These are phyloP conservation scores for Auanema sp. DNA, from an alignment of 2,888 invertebrate genomes.

Conservation along the genomic window DNA sequence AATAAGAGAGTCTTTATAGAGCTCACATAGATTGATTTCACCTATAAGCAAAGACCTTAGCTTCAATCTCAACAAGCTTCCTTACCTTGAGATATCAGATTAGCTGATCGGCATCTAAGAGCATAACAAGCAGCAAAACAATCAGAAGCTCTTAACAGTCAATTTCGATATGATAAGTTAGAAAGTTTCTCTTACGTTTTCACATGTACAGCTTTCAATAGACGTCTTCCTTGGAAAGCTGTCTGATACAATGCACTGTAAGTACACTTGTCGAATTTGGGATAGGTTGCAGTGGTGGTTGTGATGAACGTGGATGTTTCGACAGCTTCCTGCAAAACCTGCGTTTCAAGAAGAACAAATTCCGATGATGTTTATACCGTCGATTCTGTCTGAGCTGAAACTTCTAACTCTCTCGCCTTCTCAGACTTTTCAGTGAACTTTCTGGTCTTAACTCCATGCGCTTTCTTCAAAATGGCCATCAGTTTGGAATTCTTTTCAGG, in stretches of 20 bases:
- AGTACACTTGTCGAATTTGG: conserved; percentile 55
- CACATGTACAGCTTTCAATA: conserved; percentile 39
- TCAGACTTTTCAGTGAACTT: conserved; percentile 40
- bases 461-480: conserved; percentile 2
- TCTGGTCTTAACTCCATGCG: conserved; percentile 36
- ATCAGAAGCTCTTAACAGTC: conserved; percentile 46
- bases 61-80: no score
- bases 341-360: neutral
- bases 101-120: conserved; percentile 60
- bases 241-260: conserved; percentile 62
- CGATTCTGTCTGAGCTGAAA: neutral
- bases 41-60: conserved; percentile 15
- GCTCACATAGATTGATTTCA: conserved; percentile 36
- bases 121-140: conserved; percentile 59
- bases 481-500: no score
- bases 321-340: conserved; percentile 22
- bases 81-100: conserved; percentile 51
- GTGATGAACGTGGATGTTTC: conserved; percentile 22
- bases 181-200: conserved; percentile 22
- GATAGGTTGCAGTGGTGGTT: conserved; percentile 43
- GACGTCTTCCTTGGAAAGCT: conserved; percentile 45
- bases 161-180: neutral
- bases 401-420: conserved; percentile 20
- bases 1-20: conserved; percentile 60
- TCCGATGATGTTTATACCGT: no score